Conservation (phyloP, 2,888 invertebrate genomes). For the Calliphora vomitoria region DNA sequence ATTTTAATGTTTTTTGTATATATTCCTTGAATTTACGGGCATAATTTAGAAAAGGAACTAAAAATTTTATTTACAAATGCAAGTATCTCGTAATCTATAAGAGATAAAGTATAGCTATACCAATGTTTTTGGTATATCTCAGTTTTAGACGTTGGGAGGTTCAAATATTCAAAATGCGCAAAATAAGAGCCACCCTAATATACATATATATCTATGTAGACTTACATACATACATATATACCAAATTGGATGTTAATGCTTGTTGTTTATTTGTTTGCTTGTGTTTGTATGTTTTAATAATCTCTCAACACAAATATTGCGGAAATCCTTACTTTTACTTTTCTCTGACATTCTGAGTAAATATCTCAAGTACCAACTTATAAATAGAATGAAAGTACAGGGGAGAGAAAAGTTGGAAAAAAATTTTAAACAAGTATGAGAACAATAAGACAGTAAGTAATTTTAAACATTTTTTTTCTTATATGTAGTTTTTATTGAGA, state of each 20-base stretch:
- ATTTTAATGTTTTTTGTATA: no score
- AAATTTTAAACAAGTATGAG: not conserved
- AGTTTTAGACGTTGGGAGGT: no score
- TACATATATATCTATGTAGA: no score
- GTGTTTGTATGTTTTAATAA: conserved; percentile 31
- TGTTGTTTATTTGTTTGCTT: conserved; percentile 4
- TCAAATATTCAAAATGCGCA: no score
- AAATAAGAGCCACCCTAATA: not conserved
- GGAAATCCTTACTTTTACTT: conserved; percentile 21
- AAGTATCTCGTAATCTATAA: no score
- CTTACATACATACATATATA: not conserved
- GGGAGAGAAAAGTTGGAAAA: not conserved
- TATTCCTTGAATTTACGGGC: no score
- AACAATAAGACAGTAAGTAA: not conserved
- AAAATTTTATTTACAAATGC: no score
- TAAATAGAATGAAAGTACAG: not conserved
- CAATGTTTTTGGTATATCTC: no score
- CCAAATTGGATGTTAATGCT: conserved; percentile 5
- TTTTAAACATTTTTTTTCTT: not conserved
- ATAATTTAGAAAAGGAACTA: no score
- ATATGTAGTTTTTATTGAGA: no score
- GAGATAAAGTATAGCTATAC: no score
- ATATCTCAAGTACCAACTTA: conserved; percentile 1
- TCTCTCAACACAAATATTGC: conserved; percentile 40
- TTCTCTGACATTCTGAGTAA: not conserved